These are phyloP conservation scores for Perognathus longimembris DNA, from an alignment of 2,113 vertebrate genomes.

Conservation along the genomic window DNA sequence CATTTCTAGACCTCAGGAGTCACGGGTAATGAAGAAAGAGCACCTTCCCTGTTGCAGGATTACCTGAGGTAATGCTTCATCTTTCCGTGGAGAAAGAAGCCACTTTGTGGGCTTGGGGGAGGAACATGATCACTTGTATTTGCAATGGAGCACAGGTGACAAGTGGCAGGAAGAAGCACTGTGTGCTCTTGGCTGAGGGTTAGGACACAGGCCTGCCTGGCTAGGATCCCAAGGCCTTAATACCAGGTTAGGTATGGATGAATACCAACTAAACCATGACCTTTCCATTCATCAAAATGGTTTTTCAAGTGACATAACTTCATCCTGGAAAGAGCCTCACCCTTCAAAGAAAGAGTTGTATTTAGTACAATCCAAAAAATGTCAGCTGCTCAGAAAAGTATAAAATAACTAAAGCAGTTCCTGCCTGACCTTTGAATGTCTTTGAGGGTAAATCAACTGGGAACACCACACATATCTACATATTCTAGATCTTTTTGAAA, in stretches of 20 bases:
- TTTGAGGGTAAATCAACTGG: not conserved
- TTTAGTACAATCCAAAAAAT: not conserved
- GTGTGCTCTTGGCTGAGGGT: fast-evolving
- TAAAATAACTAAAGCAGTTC: not conserved
- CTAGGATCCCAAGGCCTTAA: not conserved
- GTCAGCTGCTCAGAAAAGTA: not conserved
- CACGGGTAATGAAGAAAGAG: no score
- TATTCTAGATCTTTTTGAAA: not conserved
- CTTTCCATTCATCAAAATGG: not conserved
- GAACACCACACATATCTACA: not conserved
- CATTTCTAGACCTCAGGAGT: not conserved
- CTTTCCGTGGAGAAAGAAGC: slow-evolving; percentile 1
- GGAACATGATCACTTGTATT: not conserved
- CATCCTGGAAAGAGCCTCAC: not conserved
- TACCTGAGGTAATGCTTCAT: not conserved
- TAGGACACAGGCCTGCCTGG: not conserved
- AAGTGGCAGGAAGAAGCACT: no score
- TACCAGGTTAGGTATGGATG: not conserved
- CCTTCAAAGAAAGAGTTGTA: not conserved
- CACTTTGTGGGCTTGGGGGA: not conserved
- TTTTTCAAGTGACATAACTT: not conserved
- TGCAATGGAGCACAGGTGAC: fast-evolving
- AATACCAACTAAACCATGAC: not conserved
- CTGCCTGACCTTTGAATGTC: not conserved
- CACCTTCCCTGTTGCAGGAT: not conserved